A percentile compares a stretch with the other conserved stretches of the same genome.
These are phyloP conservation scores for Botrylloides violaceus DNA, from an alignment of 23 tunicate species.

Conservation along the genomic window DNA sequence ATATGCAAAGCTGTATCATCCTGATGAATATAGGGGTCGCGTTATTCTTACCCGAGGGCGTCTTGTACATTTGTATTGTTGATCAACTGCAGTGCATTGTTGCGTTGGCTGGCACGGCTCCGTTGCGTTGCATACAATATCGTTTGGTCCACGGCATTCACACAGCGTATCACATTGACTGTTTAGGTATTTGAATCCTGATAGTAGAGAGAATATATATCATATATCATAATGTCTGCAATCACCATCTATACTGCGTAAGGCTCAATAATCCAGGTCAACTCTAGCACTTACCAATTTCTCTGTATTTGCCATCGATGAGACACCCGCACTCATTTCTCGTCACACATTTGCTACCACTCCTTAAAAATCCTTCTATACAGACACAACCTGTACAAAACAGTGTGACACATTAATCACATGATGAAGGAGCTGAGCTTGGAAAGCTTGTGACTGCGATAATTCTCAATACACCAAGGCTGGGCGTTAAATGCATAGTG, in stretches of 20 bases:
- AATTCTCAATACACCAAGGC: too few relatives aligned
- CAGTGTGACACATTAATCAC: background rate
- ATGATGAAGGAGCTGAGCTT: background rate
- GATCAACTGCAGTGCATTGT: constrained; percentile 31
- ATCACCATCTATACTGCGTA: too few relatives aligned
- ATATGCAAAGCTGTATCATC: background rate
- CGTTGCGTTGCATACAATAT: constrained; percentile 20
- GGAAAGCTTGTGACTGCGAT: too few relatives aligned
- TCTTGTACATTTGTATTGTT: constrained; percentile 11
- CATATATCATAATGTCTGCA: too few relatives aligned
- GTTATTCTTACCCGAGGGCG: background rate
- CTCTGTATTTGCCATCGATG: constrained; percentile 48
- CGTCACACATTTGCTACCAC: constrained; percentile 37
- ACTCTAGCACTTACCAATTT: constrained; percentile 28
- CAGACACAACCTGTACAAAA: constrained; percentile 60
- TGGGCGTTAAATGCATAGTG: too few relatives aligned
- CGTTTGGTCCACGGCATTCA: constrained; percentile 38
- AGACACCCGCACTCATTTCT: constrained; percentile 60
- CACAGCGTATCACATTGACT: constrained; percentile 52
- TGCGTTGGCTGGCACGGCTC: constrained; percentile 20
- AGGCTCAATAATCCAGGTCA: too few relatives aligned
- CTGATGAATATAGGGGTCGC: background rate
- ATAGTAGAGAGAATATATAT: too few relatives aligned
- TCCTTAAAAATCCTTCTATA: constrained; percentile 43
- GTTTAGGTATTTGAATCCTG: constrained; percentile 41